Base-by-base conservation (phyloP, 2,888 invertebrate species). In the Apomyelois bistriatella region DNA sequence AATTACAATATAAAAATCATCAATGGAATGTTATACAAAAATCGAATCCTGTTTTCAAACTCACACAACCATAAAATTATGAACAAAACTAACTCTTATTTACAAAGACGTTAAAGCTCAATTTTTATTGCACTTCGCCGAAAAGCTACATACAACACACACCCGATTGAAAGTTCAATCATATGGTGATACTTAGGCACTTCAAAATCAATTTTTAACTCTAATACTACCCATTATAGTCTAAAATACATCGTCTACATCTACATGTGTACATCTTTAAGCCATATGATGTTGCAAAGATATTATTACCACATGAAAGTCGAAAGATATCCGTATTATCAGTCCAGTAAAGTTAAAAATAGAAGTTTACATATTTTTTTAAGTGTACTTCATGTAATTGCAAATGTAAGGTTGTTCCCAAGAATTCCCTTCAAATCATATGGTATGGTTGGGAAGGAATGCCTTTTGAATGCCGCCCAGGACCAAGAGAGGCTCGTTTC, bases 1-100 rank as follows among this genome's bases (percentile, higher is more conserved):
- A 60, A 68, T 60, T 68, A 43, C 48, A 22, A 55, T 53, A 16
- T 12, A 15, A 10, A 47, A 41, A 48, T 53, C 59, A 51, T 61
- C 65, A 72, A 74, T 70, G 84, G 83, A 85, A 85, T 86, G 83
- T 76, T 75, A 81, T 76, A 85, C 84, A 82, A 79, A 84, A 84
- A 85, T 85, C 85, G 64, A 81, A 85, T 85, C 85, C 83, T 79
- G 85, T 85, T 85, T 76, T 65, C 59, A 71, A 71, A 58, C 71
- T 73, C 72, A 75, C 65, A 55, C 47, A 46, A 48, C 38, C 28
- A 32, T 52, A 53, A 8, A 56, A 30, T 40, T 47, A 52, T 47
- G 53, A 55, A 3, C 70, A 69, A 64, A 48, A 60, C 4, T 53
- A 55, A 46, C 55, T 76, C 71, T 8, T 0, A 0, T 0, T 0